A percentile compares a stretch with the other conserved stretches of the same genome.
These are phyloP conservation scores for Epinotia demarniana DNA, from an alignment of 2,888 invertebrate species.

Conservation along the genomic window DNA sequence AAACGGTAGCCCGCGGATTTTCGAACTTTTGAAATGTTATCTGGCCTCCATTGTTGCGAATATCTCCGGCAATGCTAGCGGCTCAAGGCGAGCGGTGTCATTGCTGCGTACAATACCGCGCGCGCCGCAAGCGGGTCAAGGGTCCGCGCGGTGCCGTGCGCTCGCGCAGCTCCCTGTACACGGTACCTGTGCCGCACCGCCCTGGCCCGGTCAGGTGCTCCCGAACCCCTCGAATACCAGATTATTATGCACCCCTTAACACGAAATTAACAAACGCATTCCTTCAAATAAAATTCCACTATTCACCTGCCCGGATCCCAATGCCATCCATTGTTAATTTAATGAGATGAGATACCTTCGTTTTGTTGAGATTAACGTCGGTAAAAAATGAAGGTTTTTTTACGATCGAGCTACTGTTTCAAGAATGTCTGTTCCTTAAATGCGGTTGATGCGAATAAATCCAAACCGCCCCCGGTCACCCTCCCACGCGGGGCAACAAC, in stretches of 20 bases:
- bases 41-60: slow-evolving; percentile 85
- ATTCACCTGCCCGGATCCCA: slow-evolving; percentile 74
- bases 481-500: slow-evolving; percentile 60
- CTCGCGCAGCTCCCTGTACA: slow-evolving; percentile 50
- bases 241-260: slow-evolving; percentile 72
- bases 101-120: slow-evolving; percentile 82
- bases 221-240: slow-evolving; percentile 57
- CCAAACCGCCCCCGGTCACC: slow-evolving; percentile 41
- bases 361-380: slow-evolving; percentile 44
- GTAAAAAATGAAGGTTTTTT: slow-evolving; percentile 35
- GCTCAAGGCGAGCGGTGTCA: slow-evolving; percentile 84
- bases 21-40: slow-evolving; percentile 84
- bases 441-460: slow-evolving; percentile 40
- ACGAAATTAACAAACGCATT: slow-evolving; percentile 66
- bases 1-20: slow-evolving; percentile 75
- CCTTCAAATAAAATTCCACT: slow-evolving; percentile 68
- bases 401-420: slow-evolving; percentile 45
- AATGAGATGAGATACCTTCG: slow-evolving; percentile 65
- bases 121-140: slow-evolving; percentile 81
- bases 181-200: slow-evolving; percentile 52
- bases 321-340: slow-evolving; percentile 62
- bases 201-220: slow-evolving; percentile 73
- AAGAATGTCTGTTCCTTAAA: slow-evolving; percentile 40
- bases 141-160: slow-evolving; percentile 66
- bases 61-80: slow-evolving; percentile 84